Conservation (phyloP, 2,888 invertebrate genomes). For the Dermolepida albohirtum region DNA sequence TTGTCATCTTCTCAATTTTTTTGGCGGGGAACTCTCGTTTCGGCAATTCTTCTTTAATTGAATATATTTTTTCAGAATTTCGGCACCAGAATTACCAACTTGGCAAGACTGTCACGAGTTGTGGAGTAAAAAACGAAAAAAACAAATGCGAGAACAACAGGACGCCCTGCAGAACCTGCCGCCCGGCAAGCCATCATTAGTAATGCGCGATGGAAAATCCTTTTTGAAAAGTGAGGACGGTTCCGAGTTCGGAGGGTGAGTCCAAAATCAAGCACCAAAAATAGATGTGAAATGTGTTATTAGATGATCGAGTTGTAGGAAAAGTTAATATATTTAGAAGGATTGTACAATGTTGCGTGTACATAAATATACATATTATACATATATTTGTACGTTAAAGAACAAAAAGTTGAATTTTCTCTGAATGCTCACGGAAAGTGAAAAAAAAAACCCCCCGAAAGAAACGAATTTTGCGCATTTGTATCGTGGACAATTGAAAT, state of each 20-base stretch:
- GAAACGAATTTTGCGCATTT: not conserved
- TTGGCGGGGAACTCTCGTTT: too few species aligned
- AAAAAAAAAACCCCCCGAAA: too few species aligned
- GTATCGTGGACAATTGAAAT: slow-evolving; percentile 29
- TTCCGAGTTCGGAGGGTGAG: slow-evolving; percentile 71
- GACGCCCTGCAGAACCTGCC: slow-evolving; percentile 67
- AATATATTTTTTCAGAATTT: slow-evolving; percentile 72
- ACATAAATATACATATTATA: slow-evolving; percentile 29
- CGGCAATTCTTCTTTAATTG: not conserved
- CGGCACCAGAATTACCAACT: slow-evolving; percentile 86
- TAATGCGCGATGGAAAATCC: slow-evolving; percentile 52
- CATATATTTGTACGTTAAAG: slow-evolving; percentile 8
- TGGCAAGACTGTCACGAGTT: slow-evolving; percentile 99
- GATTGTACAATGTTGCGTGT: slow-evolving; percentile 35
- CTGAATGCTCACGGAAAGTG: slow-evolving; percentile 22
- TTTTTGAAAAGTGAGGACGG: slow-evolving; percentile 64
- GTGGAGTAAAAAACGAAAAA: slow-evolving; percentile 96
- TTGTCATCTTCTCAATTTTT: too few species aligned
- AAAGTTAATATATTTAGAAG: slow-evolving; percentile 15
- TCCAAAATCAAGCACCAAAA: slow-evolving; percentile 49
- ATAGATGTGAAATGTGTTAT: slow-evolving; percentile 22
- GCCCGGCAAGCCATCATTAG: slow-evolving; percentile 62
- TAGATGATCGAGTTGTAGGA: slow-evolving; percentile 16
- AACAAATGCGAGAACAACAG: slow-evolving; percentile 83
- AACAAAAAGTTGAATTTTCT: slow-evolving; percentile 1